Base-by-base conservation (phyloP, 2,113 vertebrate species). In the Xerus inauris region DNA sequence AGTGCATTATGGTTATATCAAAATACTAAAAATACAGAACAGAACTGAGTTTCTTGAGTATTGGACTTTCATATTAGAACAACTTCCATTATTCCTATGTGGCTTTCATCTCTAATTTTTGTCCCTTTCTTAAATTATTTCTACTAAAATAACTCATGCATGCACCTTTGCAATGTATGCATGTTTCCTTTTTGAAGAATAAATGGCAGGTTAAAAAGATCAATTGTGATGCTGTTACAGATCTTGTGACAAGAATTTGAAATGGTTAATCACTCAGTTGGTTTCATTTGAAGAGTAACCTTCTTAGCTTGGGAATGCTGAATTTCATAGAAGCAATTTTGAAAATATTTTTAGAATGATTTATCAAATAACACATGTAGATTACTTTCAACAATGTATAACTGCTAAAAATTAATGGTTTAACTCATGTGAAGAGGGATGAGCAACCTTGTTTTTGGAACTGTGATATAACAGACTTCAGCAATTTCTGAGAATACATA, bases 211-310 rank as follows among this genome's bases (percentile, higher is more conserved):
- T 30, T 76, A 82, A 42, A 89, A 83, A 54, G 91, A 49, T 30
- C 28, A 93, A 51, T 67, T 82, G 7, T 40, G 11, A 6, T 71
- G 0, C 20, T 35, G 26, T 87, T 84, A 73, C 64, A 28, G 47
- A 49, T 87, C 40, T 47, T 72, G 0, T 81, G 30, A 69, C 13
- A 64, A 72, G 38, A 64, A 71, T 94, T 94, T 92, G 76, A 94
- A 69, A 30, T 71, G 57, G 38, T 64, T 64, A 54, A 62, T 94
- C 38, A 30, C 77, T 51, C n/a, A 87, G 71, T 65, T 87, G 62
- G 13, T 91, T 86, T 95, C 69, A 97, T 97, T 95, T 88, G 38
- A 93, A 97, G 98, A 98, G 28, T 2, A 24, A 62, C 89, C 95
- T 96, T 32, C 51, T 96, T 73, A 72, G 57, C 17, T 97, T 94